Conservation (phyloP, 2,113 vertebrate species). For the Diadophis punctatus region DNA sequence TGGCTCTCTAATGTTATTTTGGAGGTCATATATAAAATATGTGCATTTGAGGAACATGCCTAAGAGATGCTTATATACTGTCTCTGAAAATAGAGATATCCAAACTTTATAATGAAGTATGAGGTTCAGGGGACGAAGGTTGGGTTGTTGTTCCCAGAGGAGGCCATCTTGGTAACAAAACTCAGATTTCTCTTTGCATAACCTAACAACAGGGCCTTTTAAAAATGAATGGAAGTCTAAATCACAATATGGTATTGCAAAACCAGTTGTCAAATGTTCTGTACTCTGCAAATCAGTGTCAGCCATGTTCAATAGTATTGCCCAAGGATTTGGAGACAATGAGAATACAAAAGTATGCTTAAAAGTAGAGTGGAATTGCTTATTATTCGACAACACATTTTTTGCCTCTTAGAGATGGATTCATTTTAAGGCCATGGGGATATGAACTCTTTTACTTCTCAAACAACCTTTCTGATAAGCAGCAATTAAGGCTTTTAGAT, state of each 20-base stretch:
- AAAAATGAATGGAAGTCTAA: background rate
- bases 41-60: background rate
- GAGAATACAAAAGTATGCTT: background rate
- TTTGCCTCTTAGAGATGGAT: background rate
- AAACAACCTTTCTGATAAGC: background rate
- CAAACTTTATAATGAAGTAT: background rate
- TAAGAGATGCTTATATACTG: background rate
- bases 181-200: background rate
- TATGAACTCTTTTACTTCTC: background rate
- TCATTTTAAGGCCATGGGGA: background rate
- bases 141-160: background rate
- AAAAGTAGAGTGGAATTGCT: background rate
- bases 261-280: background rate
- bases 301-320: background rate
- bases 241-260: background rate
- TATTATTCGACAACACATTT: too few relatives aligned
- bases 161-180: background rate
- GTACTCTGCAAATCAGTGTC: background rate
- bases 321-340: background rate
- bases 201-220: background rate
- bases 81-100: background rate
- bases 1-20: background rate
- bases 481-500: slow-evolving; percentile 1
- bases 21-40: background rate
- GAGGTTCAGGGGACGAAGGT: background rate